Base-by-base conservation (phyloP, 2,113 vertebrate species). In the Fukomys damarensis region DNA sequence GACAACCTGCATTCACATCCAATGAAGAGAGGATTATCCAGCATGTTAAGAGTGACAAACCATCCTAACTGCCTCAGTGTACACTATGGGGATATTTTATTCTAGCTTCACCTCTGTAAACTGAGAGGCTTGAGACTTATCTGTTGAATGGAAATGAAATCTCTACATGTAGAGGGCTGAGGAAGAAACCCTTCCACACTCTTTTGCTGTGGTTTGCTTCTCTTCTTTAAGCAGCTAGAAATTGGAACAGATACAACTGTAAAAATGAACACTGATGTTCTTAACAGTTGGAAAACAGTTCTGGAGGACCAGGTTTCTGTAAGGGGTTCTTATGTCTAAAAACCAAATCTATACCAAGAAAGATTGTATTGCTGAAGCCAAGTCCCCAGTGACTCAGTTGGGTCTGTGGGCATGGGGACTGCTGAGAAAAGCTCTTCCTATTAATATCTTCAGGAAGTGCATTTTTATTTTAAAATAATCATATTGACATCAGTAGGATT, bases 191-290 rank as follows among this genome's bases (percentile, higher is more conserved):
- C 10, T 7, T n/a, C n/a, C n/a, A n/a, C n/a, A n/a, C 54, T 66
- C 56, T 96, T 81, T 58, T 76, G 11, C 38, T 94, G 82, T 82
- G 46, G 38, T 79, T 92, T 96, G 46, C 30, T 80, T 83, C 46
- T 79, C 92, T 68, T 68, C 72, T 35, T 76, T 19, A 72, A 96
- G 86, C 20, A 86, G 54, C 52, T 96, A 28, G 59, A 83, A 46
- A 93, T 56, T 41, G 61, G 52, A 96, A 92, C 12, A 52, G 28
- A 85, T 66, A 30, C 35, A 59, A 32, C 9, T 52, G 24, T 77
- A 63, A 70, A 95, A 76, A 63, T 46, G 80, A 89, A 46, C 61
- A 81, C 1, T 30, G 58, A 86, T 46, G 28, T 86, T 54, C 65
- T 96, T 52, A 77, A 52, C 76, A 86, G 43, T 41, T 87, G 46